phyloP scores from a whole-genome alignment of 2,888 invertebrate species.

The Dryadula phaetusa region DNA sequence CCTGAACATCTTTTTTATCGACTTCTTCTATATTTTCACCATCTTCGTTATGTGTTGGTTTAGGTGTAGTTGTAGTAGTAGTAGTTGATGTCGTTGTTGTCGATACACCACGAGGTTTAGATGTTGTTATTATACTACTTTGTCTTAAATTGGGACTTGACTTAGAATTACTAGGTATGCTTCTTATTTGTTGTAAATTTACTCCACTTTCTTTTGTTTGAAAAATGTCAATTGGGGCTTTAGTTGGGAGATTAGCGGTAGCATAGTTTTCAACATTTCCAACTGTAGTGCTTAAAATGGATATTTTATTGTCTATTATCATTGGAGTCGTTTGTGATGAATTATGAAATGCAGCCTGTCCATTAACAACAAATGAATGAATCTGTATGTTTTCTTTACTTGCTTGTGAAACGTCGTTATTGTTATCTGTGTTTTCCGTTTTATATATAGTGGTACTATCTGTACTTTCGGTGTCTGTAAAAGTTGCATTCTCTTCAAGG shows the following conservation, averaged over 20 bases:
- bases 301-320: slow-evolving; percentile 70
- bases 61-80: slow-evolving; percentile 85
- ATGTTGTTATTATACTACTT: slow-evolving; percentile 54
- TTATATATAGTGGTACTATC: slow-evolving; percentile 60
- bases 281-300: slow-evolving; percentile 72
- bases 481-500: slow-evolving; percentile 85
- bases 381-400: slow-evolving; percentile 69
- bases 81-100: slow-evolving; percentile 71
- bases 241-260: slow-evolving; percentile 68
- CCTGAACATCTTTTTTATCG: slow-evolving; percentile 89
- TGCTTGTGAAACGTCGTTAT: slow-evolving; percentile 48
- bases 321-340: slow-evolving; percentile 64
- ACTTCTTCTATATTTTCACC: slow-evolving; percentile 88
- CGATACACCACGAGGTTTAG: slow-evolving; percentile 41
- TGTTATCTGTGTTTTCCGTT: slow-evolving; percentile 53
- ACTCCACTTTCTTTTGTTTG: slow-evolving; percentile 67
- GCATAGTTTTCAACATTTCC: slow-evolving; percentile 79
- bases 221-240: slow-evolving; percentile 69
- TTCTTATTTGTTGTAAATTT: slow-evolving; percentile 73
- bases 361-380: slow-evolving; percentile 83
- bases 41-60: slow-evolving; percentile 88
- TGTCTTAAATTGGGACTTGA: slow-evolving; percentile 46
- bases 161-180: slow-evolving; percentile 63
- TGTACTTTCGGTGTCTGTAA: slow-evolving; percentile 72
- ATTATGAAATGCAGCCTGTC: slow-evolving; percentile 72